Conservation (phyloP, 2,797 vertebrate species). For the Megalops cyprinoides region DNA sequence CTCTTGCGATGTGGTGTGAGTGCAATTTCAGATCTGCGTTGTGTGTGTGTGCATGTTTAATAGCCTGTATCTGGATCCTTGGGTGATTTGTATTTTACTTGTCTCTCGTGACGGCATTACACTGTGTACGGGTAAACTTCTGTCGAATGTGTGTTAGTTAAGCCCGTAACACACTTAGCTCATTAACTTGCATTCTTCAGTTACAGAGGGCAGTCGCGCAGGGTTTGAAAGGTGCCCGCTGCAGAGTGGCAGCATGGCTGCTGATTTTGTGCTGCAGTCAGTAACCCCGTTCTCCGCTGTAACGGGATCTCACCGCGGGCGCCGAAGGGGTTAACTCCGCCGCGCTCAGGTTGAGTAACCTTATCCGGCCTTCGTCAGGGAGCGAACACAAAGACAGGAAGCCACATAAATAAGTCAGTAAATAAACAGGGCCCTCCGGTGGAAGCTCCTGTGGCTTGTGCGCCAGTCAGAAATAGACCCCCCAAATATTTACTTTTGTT, state of each 20-base stretch:
- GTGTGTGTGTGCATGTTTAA: background rate
- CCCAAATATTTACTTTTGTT: background rate
- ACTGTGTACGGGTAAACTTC: background rate
- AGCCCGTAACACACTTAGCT: no score
- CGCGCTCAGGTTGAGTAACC: conserved; percentile 44
- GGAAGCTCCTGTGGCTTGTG: conserved; percentile 34
- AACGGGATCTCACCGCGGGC: conserved; percentile 8
- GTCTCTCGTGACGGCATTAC: background rate
- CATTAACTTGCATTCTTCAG: no score
- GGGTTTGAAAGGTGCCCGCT: background rate
- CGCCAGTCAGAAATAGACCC: conserved; percentile 40
- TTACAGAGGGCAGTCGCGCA: background rate
- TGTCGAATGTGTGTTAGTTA: no score
- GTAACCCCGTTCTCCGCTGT: background rate
- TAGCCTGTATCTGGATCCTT: background rate
- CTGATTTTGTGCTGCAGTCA: background rate
- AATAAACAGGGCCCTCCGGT: conserved; percentile 54
- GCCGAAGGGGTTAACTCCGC: conserved; percentile 39
- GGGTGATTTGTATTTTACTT: no score
- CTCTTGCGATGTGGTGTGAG: no score
- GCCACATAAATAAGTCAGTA: conserved; percentile 71
- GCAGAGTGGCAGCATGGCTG: background rate
- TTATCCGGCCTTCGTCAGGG: conserved; percentile 40
- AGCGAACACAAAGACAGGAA: conserved; percentile 75
- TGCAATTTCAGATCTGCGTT: no score